Conservation (phyloP, 2,888 invertebrate genomes). For the Ophraella communa region DNA sequence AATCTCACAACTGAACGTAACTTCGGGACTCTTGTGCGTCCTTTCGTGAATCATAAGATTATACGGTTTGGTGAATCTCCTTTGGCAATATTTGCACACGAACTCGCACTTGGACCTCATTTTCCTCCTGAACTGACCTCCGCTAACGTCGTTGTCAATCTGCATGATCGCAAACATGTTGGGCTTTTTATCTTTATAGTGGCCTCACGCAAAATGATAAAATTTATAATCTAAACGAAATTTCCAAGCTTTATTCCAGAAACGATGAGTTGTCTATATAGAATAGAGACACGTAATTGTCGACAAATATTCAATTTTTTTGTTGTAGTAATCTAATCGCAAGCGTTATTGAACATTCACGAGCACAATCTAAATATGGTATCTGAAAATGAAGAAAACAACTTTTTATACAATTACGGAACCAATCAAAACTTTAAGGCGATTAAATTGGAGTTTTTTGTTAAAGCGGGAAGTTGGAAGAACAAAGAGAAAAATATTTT, state of each 20-base stretch:
- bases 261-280: conserved; percentile 26
- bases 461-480: too few species aligned
- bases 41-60: conserved; percentile 98
- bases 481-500: too few species aligned
- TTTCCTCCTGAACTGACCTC: conserved; percentile 85
- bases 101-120: conserved; percentile 96
- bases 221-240: conserved; percentile 6
- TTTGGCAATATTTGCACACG: conserved; percentile 97
- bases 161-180: conserved; percentile 91
- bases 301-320: too few species aligned
- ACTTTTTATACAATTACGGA: too few species aligned
- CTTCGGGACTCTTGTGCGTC: conserved; percentile 95
- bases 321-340: too few species aligned
- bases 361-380: too few species aligned
- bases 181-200: conserved; percentile 47
- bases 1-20: conserved; percentile 96
- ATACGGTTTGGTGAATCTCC: conserved; percentile 98
- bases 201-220: background rate
- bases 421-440: too few species aligned
- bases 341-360: too few species aligned
- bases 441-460: too few species aligned
- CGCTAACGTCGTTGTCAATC: conserved; percentile 86
- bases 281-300: conserved; percentile 25
- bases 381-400: too few species aligned
- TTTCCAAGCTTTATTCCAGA: conserved; percentile 18